Evolutionary conservation across 1,140 invertebrate species (phyloP).

Genomic region (Littorina saxatilis): DNA sequence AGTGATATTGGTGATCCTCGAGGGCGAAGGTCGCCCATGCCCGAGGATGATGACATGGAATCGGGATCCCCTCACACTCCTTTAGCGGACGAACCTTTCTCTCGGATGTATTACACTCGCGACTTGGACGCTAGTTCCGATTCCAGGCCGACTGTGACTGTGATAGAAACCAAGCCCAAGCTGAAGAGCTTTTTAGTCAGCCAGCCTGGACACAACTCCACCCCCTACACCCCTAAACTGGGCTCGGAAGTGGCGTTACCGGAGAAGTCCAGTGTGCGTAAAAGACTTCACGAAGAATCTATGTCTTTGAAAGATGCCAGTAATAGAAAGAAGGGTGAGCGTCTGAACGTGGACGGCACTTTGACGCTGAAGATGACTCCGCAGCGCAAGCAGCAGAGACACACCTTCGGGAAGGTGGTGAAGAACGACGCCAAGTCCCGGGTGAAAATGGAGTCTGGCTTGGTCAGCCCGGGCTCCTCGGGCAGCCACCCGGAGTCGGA

Average conservation of each 20-base stretch:
- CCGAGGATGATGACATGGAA: conserved; percentile 25
- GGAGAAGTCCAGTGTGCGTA: conserved; percentile 58
- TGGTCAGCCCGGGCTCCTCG: conserved; percentile 58
- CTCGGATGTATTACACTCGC: conserved; percentile 37
- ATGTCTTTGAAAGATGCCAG: conserved; percentile 18
- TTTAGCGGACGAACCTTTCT: conserved; percentile 52
- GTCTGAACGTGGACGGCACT: background rate
- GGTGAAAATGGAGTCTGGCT: conserved; percentile 7
- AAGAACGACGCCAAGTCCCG: background rate
- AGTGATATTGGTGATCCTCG: conserved; percentile 42
- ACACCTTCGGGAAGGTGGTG: background rate
- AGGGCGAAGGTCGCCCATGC: conserved; percentile 40
- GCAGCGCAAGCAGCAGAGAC: conserved; percentile 20
- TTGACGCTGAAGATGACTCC: conserved; percentile 31
- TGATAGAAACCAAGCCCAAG: conserved; percentile 35
- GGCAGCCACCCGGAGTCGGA: conserved; percentile 68
- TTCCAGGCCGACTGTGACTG: conserved; percentile 26
- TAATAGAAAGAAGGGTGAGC: conserved; percentile 43
- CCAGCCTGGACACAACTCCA: background rate
- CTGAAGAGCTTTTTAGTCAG: conserved; percentile 31
- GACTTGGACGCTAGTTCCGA: conserved; percentile 26
- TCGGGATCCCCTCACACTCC: conserved; percentile 61
- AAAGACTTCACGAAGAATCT: conserved; percentile 65
- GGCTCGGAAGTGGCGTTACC: conserved; percentile 48
- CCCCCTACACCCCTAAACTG: conserved; percentile 31